Conservation (phyloP, 1,140 invertebrate genomes). For the Ceratina japonica region DNA sequence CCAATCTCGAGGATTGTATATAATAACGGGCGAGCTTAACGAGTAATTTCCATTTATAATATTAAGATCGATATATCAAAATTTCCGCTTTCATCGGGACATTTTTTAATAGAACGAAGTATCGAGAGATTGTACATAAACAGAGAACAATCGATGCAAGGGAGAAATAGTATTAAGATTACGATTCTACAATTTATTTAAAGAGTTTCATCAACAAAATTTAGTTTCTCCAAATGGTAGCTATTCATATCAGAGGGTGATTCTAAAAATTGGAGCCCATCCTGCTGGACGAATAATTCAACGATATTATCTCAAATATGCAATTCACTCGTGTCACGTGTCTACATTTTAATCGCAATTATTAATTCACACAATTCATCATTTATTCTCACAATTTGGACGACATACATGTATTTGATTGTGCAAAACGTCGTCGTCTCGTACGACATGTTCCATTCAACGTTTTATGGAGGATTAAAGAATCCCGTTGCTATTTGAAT, state of each 20-base stretch:
- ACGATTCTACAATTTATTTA: not conserved
- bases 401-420: too few species aligned
- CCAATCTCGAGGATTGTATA: slow-evolving; percentile 31
- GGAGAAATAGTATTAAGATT: slow-evolving; percentile 1
- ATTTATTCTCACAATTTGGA: too few species aligned
- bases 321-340: too few species aligned
- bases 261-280: not conserved
- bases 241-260: not conserved
- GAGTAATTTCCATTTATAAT: slow-evolving; percentile 16
- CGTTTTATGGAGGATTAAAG: too few species aligned
- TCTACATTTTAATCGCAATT: too few species aligned
- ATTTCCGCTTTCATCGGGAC: slow-evolving; percentile 17
- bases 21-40: slow-evolving; percentile 40
- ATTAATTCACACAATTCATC: too few species aligned
- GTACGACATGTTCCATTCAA: too few species aligned
- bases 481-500: too few species aligned
- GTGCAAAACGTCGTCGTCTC: too few species aligned
- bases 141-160: slow-evolving; percentile 3
- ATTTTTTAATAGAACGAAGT: not conserved
- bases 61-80: slow-evolving; percentile 6
- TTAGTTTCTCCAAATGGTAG: not conserved
- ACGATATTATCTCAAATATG: too few species aligned
- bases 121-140: slow-evolving; percentile 48
- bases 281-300: too few species aligned
- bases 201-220: not conserved